Evolutionary conservation across 2,797 vertebrate genomes (phyloP).

Genomic region (Columba guinea): DNA sequence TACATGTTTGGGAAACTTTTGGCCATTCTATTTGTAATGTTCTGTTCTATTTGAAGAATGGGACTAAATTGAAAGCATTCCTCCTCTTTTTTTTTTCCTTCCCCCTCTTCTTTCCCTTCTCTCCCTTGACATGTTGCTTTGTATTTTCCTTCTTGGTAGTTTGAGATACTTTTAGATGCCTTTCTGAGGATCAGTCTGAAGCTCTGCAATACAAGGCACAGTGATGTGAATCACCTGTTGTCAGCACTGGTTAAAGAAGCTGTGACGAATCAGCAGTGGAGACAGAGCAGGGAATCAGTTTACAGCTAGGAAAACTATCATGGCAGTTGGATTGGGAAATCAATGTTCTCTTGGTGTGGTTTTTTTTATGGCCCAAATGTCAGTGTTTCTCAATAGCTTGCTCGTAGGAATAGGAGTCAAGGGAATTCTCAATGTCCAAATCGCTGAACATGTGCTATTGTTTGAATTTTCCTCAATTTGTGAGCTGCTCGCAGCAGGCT

Average conservation of each 20-base stretch:
- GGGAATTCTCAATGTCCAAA: conserved; percentile 54
- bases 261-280: background rate
- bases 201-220: background rate
- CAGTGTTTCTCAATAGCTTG: conserved; percentile 62
- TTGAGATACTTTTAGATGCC: background rate
- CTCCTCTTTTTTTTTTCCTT: background rate
- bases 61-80: background rate
- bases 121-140: background rate
- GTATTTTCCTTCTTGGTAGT: background rate
- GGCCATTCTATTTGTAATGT: background rate
- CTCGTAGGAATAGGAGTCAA: conserved; percentile 22
- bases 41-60: background rate
- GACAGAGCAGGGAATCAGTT: background rate
- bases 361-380: conserved; percentile 38
- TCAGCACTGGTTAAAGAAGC: conserved; percentile 1
- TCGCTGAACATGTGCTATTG: conserved; percentile 48
- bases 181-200: background rate
- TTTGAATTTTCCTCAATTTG: conserved; percentile 34
- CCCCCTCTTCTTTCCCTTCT: too few species aligned
- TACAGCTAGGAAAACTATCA: conserved; percentile 22
- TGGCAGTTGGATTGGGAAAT: conserved; percentile 34
- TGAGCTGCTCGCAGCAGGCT: conserved; percentile 27
- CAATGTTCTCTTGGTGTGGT: conserved; percentile 19
- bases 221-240: conserved; percentile 16
- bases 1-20: background rate